Base-by-base conservation (phyloP, 2,888 invertebrate genomes). In the Phalangium opilio region DNA sequence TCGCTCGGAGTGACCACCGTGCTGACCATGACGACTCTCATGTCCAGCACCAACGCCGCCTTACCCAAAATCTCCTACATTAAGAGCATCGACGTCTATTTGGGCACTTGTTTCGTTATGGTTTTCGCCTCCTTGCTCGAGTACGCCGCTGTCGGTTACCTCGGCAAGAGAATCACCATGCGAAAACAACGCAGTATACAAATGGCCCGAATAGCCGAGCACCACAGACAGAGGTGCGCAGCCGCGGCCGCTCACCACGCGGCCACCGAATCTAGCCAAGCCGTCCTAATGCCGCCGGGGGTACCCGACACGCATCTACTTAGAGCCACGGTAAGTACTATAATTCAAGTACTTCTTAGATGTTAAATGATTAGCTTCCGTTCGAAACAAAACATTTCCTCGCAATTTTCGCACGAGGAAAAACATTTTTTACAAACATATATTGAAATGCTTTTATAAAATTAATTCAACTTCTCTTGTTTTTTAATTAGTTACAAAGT, bases 51-150 rank as follows among this genome's bases (percentile, higher is more conserved):
- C 47, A 60, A 60, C 47, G 56, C 60, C 33, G 55, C 55, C 14
- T 62, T 73, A 57, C 73, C 73, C 1, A 65, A 73, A 57, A 66
- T 66, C 43, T 62, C 62, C 38, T 66, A 66, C 54, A 61, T 67
- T 49, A 66, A 66, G 53, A 52, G 54, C 33, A 67, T 68, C 51
- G 68, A 68, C 55, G 63, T 68, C 33, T 68, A 61, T 50, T 51
- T 65, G 47, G 63, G 63, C 32, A 64, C 64, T 3, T 59, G 64
- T 52, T 68, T 68, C 58, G 60, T 68, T 49, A 68, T 68, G 67
- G 67, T 68, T 17, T 68, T 68, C 57, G 65, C 65, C 4, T 63
- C 64, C 1, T 58, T 69, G 27, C 60, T 70, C 17, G 69, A 69
- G 43, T 58, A 59, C 41, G 56, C 58, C 10, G 55, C 57, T 11